A percentile compares a stretch with the other conserved stretches of the same genome.
Conservation (phyloP, 1,140 invertebrate genomes). For the Plutomurus gul region DNA sequence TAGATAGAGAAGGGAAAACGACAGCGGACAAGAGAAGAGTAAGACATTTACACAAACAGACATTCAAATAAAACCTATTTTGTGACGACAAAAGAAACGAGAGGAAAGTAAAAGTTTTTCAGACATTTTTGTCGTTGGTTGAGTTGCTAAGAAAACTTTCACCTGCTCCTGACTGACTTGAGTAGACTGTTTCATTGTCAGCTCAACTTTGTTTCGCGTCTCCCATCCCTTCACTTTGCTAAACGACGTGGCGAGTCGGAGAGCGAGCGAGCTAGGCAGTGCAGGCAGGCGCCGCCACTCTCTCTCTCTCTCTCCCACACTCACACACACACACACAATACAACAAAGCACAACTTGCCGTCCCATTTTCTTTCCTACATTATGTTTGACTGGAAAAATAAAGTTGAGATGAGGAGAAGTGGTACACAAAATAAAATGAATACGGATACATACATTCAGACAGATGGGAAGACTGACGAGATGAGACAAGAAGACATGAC, state of each 20-base stretch:
- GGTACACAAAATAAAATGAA: background rate
- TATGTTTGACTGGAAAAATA: slow-evolving; percentile 12
- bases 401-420: background rate
- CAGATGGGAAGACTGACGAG: background rate
- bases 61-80: slow-evolving; percentile 5
- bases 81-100: slow-evolving; percentile 15
- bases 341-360: background rate
- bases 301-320: background rate
- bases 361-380: background rate
- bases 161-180: background rate
- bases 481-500: background rate
- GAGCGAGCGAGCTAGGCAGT: too few species aligned
- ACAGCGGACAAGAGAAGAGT: background rate
- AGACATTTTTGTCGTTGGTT: background rate
- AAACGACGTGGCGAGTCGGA: too few species aligned
- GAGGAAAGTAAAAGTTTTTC: background rate
- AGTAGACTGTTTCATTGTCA: background rate
- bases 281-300: too few species aligned
- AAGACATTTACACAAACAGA: background rate
- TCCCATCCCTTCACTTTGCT: too few species aligned
- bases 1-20: background rate
- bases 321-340: background rate
- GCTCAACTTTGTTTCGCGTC: background rate
- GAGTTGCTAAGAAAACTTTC: background rate
- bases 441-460: background rate